Evolutionary conservation across 2,888 invertebrate species (phyloP), one percentile per base, ranked within the genome.

Genomic region (Aspidiotus rigidus): DNA sequence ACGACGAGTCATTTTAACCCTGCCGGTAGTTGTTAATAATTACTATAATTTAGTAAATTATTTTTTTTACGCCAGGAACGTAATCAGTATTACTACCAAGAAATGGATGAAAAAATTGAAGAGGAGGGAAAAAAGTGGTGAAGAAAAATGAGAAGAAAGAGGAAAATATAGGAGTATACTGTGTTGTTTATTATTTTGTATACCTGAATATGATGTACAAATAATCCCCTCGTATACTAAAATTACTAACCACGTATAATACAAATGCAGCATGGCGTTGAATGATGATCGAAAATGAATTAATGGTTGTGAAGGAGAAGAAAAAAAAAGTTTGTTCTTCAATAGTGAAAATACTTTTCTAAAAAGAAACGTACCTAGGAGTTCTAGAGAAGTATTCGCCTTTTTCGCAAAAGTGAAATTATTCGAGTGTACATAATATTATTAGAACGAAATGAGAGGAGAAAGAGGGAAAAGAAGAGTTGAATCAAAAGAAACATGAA

Each of bases 31-130:
- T 59, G 42, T 49, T 54, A n/a, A 59, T 66, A 66, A 66, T 66
- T 66, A 66, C 66, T 66, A 66, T 66, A 66, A 66, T 66, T 66
- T 66, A 59, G 16, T 49, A 60, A 66, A 59, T 66, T 66, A 66
- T 66, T 66, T 42, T 55, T 55, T 59, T 28, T 28, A 56, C 17
- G 56, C 56, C 16, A 10, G 56, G 16, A 56, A 56, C 10, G 15
- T 56, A 56, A 56, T 16, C n/a, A 56, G 56, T 16, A 16, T 17
- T 10, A 16, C 17, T 53, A 53, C 53, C 53, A n/a, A 53, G 53
- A 11, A 53, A 15, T 53, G 15, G 53, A 53, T 56, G 56, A 56
- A 56, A 16, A 15, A 56, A 16, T 10, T 15, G 17, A 56, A 10
- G 13, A 56, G 10, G 16, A 56, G 56, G n/a, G n/a, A 49, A 49